These are phyloP conservation scores for Brenthis daphne DNA, from an alignment of 2,888 invertebrate species.

Conservation along the genomic window DNA sequence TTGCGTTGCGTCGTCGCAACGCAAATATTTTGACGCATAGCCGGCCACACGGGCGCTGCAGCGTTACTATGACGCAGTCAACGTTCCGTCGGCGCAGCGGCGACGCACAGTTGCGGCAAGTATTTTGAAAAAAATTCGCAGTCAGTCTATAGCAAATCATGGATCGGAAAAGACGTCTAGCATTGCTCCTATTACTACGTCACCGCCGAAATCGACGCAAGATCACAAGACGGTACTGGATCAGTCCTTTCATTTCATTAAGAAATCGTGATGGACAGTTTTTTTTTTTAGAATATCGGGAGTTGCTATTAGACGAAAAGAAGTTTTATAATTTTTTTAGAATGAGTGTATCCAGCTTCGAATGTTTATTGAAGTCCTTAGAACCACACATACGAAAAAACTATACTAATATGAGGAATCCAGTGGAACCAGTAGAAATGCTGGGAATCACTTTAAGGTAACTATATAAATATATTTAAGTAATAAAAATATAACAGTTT, in stretches of 20 bases:
- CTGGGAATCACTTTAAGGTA: constrained; percentile 37
- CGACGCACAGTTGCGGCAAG: not conserved
- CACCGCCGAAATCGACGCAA: constrained; percentile 45
- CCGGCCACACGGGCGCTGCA: constrained; percentile 38
- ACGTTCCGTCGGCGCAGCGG: constrained; percentile 4
- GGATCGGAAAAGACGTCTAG: constrained; percentile 43
- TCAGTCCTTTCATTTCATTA: constrained; percentile 38
- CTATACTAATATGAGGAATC: constrained; percentile 27
- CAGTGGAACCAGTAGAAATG: constrained; percentile 49
- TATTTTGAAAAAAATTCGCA: too few species aligned
- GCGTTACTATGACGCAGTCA: constrained; percentile 12
- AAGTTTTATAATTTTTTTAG: too few species aligned
- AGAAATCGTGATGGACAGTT: too few species aligned
- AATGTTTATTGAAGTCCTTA: too few species aligned
- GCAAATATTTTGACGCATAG: constrained; percentile 41
- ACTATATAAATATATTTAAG: not conserved
- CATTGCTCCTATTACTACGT: constrained; percentile 44
- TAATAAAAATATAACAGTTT: too few species aligned
- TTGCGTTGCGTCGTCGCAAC: constrained; percentile 38
- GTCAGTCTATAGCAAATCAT: constrained; percentile 17
- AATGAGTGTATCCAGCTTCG: too few species aligned
- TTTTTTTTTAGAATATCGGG: too few species aligned
- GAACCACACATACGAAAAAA: constrained; percentile 30
- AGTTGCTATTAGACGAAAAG: too few species aligned
- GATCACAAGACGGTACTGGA: constrained; percentile 42